Evolutionary conservation across 2,113 vertebrate genomes (phyloP), one percentile per base, ranked within the genome.

Genomic region (Chaetorhynchus papuensis): DNA sequence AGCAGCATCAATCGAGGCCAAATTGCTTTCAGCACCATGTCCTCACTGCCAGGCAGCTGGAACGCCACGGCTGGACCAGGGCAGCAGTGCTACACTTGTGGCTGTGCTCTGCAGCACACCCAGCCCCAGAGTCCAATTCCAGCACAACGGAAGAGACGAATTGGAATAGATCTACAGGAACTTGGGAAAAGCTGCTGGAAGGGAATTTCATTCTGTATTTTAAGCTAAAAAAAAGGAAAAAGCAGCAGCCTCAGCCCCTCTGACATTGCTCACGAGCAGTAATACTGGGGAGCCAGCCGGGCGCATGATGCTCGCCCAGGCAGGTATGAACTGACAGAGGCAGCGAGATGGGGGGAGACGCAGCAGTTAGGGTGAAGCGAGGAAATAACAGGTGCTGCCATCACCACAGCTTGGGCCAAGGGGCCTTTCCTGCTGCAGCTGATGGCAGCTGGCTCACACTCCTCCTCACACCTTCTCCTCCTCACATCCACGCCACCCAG

Each of bases 81-180:
- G 57, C 45, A 8, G 64, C 33, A 37, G 49, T 28, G 78, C 66
- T 4, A 0, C 2, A 1, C 76, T 85, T 4, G 8, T 52, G 31
- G 47, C 59, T 89, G 41, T 64, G 50, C 89, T 91, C 69, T 66
- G 47, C 26, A 87, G 88, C 88, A 84, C 37, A 14, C 50, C 56
- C 87, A 64, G 71, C 60, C 64, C 47, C 11, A 2, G 74, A 61
- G 44, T 49, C 39, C 63, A 56, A 45, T 91, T 89, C 69, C 41
- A 56, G 0, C 16, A 3, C 83, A 83, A 89, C 16, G 39, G 42
- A 71, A 76, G 47, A 60, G 33, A 88, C 78, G 96, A 86, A 93
- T 86, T 94, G 89, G 94, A 91, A 96, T 88, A 88, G 94, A 96
- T 93, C 95, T 83, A 77, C 4, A 2, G 56, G 80, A 93, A 68